phyloP scores from a whole-genome alignment of 35 echinoderm and acorn worm species.

The Apostichopus californicus region DNA sequence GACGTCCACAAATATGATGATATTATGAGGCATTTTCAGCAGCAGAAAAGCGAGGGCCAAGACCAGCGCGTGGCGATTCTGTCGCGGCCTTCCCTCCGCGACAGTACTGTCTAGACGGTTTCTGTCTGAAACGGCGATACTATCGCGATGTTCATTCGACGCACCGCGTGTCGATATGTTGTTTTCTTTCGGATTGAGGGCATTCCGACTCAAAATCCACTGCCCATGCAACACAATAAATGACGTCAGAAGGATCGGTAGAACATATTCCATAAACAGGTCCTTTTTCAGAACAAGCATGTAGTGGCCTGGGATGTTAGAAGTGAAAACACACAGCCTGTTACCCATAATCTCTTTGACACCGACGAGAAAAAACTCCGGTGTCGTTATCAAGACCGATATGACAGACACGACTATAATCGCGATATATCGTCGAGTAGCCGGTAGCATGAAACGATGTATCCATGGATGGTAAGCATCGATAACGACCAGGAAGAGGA shows the following conservation, averaged over 20 bases:
- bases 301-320: neutral
- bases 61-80: neutral
- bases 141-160: neutral
- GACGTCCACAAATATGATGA: neutral
- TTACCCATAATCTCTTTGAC: constrained; percentile 1
- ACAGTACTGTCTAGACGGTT: neutral
- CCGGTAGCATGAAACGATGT: neutral
- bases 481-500: neutral
- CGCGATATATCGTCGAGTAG: neutral
- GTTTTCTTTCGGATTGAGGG: neutral
- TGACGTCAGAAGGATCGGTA: neutral
- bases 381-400: neutral
- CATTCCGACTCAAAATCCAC: neutral
- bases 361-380: constrained; percentile 17
- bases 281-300: constrained; percentile 16
- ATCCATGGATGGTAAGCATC: constrained; percentile 2
- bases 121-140: neutral
- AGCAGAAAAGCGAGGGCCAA: neutral
- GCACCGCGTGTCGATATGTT: neutral
- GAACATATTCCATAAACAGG: neutral
- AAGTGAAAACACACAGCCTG: neutral
- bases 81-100: neutral
- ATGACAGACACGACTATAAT: neutral
- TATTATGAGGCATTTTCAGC: neutral
- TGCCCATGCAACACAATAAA: neutral